Percentiles rank a stretch among this genome's conserved stretches.
Evolutionary conservation across 2,888 invertebrate genomes (phyloP).

Genomic region (Monoplex corrugatus): DNA sequence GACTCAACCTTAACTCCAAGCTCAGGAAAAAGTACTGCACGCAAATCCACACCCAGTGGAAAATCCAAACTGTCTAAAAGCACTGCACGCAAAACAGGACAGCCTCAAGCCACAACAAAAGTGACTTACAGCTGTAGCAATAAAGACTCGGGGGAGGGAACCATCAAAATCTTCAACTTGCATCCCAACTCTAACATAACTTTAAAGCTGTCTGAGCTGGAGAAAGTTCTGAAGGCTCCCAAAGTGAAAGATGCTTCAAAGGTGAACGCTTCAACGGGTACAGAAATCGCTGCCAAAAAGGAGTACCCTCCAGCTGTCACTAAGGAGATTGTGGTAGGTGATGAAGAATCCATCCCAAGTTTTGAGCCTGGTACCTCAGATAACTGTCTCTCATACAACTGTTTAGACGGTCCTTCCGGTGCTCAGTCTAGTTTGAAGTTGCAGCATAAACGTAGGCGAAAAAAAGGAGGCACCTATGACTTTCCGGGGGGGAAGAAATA

Average conservation of each 20-base stretch:
- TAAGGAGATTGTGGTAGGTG: neutral
- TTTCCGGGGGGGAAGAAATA: constrained; percentile 59
- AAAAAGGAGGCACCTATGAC: constrained; percentile 56
- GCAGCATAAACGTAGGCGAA: constrained; percentile 53
- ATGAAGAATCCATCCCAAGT: neutral
- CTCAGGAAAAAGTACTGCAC: neutral
- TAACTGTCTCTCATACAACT: neutral
- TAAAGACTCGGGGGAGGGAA: constrained; percentile 53
- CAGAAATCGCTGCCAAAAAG: neutral
- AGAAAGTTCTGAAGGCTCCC: constrained; percentile 57
- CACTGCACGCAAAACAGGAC: constrained; percentile 55
- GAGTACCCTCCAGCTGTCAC: neutral
- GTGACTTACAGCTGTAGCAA: constrained; percentile 49
- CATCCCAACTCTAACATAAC: constrained; percentile 63
- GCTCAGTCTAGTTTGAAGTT: constrained; percentile 30
- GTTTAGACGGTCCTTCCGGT: neutral
- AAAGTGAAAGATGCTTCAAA: constrained; percentile 48
- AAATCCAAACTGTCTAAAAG: constrained; percentile 26
- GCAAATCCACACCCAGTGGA: neutral
- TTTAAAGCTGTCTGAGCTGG: constrained; percentile 62
- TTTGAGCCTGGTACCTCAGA: neutral
- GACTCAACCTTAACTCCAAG: neutral
- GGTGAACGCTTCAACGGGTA: neutral
- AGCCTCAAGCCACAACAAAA: constrained; percentile 42
- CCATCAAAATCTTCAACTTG: constrained; percentile 62